Percentiles rank a stretch among this genome's conserved stretches.
Conservation (phyloP, 2,888 invertebrate species). For the Andrena minutula region DNA sequence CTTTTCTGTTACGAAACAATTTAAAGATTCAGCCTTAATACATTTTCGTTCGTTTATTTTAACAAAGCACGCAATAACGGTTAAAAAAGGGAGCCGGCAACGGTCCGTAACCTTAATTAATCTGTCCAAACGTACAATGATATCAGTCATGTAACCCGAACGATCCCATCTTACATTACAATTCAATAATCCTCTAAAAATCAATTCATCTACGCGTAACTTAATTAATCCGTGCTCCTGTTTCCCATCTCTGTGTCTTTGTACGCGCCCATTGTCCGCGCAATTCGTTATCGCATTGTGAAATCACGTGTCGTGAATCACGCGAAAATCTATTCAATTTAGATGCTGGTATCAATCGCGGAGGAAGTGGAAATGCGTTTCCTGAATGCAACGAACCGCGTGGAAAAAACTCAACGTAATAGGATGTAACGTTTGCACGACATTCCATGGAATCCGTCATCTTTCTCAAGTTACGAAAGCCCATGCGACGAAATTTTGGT, state of each 20-base stretch:
- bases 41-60: conserved; percentile 3
- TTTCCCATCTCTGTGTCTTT: neutral
- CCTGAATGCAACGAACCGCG: conserved; percentile 59
- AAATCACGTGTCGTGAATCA: conserved; percentile 19
- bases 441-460: conserved; percentile 45
- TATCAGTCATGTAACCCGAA: neutral
- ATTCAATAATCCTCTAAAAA: neutral
- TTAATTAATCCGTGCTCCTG: neutral
- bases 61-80: neutral
- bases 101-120: neutral
- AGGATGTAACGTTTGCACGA: conserved; percentile 57
- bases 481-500: conserved; percentile 5
- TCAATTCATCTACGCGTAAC: neutral
- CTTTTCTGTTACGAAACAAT: conserved; percentile 45
- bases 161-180: neutral
- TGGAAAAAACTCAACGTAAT: conserved; percentile 62
- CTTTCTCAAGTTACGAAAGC: neutral
- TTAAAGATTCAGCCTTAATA: conserved; percentile 14
- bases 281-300: neutral
- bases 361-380: conserved; percentile 66
- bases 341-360: conserved; percentile 23
- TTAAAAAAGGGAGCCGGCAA: neutral
- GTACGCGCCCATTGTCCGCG: neutral
- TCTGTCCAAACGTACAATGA: neutral
- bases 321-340: conserved; percentile 43